Base-by-base conservation (phyloP, 37 sponge, comb jelly and placozoan species). In the Geodia barretti region DNA sequence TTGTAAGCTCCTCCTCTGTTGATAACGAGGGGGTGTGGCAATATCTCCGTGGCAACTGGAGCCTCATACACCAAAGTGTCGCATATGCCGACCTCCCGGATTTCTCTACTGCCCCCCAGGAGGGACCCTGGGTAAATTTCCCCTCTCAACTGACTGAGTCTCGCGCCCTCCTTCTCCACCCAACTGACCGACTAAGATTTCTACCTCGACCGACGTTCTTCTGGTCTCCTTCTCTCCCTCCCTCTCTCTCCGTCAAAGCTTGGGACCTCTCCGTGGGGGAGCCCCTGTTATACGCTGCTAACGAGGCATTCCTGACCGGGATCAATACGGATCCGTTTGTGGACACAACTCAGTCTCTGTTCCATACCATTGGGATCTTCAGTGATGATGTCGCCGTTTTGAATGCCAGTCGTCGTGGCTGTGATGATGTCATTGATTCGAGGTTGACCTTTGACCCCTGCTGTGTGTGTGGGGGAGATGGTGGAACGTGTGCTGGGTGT, bases 381-480 rank as follows among this genome's bases (percentile, higher is more conserved):
- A 95, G 93, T 70, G 47, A 58, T 31, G 77, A 37, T 66, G 29
- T 64, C 4, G 67, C 86, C 8, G 31, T 25, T 14, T 25, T 91
- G 4, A 32, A 40, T 25, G 91, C 90, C 32, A 36, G 67, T 59
- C 77, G 96, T 17, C 58, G 68, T 62, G 93, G 90, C 14, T 96
- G 96, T 75, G 83, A 92, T 85, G 93, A 79, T 23, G 40, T 82
- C 21, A 61, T 77, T 24, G 84, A 84, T n/a, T 92, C 96, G 21
- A 84, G 78, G 0, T 1, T 54, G 41, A 62, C 71, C 8, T 79
- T 85, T 77, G 93, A 96, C 39, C 76, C 79, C 3, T 96, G 96
- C 67, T 96, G 96, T 78, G 84, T 90, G 62, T 96, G 96, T 84
- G 93, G 91, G 17, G 93, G 93, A 33, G 38, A 63, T 74, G 96